A percentile compares a stretch with the other conserved stretches of the same genome.
Conservation (phyloP, 2,888 invertebrate genomes). For the Lasioglossum malachurum region DNA sequence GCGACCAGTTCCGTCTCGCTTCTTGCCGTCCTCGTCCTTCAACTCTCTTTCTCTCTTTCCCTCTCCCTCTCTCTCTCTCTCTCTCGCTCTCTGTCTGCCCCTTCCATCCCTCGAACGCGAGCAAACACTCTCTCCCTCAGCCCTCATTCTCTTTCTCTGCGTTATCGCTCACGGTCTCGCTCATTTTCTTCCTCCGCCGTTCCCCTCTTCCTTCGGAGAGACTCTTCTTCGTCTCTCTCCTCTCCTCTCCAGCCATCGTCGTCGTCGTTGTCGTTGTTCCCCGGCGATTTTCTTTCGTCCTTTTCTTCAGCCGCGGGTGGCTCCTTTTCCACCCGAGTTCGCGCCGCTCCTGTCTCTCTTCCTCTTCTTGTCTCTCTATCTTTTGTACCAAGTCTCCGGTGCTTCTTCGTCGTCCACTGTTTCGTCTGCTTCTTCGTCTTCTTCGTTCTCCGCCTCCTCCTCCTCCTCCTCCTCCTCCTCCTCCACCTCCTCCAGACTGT, state of each 20-base stretch:
- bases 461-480: background rate
- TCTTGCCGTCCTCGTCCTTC: slow-evolving; percentile 76
- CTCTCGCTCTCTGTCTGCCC: slow-evolving; percentile 35
- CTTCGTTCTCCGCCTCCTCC: background rate
- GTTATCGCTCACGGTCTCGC: slow-evolving; percentile 70
- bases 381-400: background rate
- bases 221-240: background rate
- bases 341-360: slow-evolving; percentile 54
- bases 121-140: slow-evolving; percentile 52
- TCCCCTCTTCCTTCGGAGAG: background rate
- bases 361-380: background rate
- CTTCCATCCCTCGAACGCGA: slow-evolving; percentile 39
- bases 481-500: background rate
- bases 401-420: background rate
- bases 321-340: slow-evolving; percentile 70
- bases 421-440: background rate
- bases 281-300: slow-evolving; percentile 44
- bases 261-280: slow-evolving; percentile 45
- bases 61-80: slow-evolving; percentile 30
- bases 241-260: slow-evolving; percentile 35
- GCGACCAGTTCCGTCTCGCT: slow-evolving; percentile 82
- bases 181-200: slow-evolving; percentile 65
- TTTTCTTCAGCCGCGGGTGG: slow-evolving; percentile 66
- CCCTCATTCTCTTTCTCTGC: slow-evolving; percentile 66
- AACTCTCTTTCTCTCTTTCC: slow-evolving; percentile 47